These are phyloP conservation scores for Synanthedon myopaeformis DNA, from an alignment of 2,888 invertebrate genomes.

Conservation along the genomic window DNA sequence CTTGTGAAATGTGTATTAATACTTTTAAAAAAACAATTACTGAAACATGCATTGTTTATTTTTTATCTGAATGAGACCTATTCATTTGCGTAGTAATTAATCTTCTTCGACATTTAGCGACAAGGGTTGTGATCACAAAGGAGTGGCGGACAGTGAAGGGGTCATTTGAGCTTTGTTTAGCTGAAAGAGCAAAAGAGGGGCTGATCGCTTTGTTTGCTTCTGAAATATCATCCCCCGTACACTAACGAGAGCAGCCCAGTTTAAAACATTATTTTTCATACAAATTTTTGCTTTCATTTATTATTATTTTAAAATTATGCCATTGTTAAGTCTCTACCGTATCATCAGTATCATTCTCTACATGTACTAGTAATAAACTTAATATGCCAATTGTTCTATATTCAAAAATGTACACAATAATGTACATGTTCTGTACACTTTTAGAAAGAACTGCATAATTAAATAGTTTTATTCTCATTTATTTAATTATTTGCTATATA, in stretches of 20 bases:
- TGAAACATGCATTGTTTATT: background rate
- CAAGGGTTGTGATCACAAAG: slow-evolving; percentile 41
- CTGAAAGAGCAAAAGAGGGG: slow-evolving; percentile 29
- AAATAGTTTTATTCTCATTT: no score
- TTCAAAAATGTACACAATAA: no score
- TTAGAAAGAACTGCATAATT: no score
- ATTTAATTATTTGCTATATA: no score
- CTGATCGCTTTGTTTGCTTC: slow-evolving; percentile 44
- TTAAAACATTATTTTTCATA: background rate
- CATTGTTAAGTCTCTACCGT: no score
- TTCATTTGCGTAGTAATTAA: slow-evolving; percentile 52
- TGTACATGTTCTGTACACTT: no score
- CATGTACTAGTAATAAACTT: no score
- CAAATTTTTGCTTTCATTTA: background rate
- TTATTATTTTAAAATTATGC: no score
- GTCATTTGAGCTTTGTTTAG: slow-evolving; percentile 50
- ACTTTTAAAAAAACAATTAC: no score
- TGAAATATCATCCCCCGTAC: slow-evolving; percentile 39
- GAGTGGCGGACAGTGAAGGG: slow-evolving; percentile 35
- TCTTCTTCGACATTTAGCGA: slow-evolving; percentile 49
- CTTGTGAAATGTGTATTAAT: background rate
- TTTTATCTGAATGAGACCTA: slow-evolving; percentile 4
- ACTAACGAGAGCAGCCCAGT: slow-evolving; percentile 20
- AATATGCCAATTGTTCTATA: no score
- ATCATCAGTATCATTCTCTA: no score